These are phyloP conservation scores for Standfussiana lucernea DNA, from an alignment of 2,888 invertebrate genomes.

Conservation along the genomic window DNA sequence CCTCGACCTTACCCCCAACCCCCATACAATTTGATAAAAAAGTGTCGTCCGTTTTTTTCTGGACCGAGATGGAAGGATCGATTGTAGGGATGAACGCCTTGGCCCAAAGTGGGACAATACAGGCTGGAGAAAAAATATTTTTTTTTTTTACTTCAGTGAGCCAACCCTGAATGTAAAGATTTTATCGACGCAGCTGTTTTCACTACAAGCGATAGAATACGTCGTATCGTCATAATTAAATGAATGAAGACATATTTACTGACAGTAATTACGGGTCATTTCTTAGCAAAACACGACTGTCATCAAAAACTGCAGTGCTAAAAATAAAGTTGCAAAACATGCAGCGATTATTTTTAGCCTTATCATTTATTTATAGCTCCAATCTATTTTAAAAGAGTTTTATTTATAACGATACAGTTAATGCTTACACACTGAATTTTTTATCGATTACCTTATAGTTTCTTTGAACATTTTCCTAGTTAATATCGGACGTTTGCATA, in stretches of 20 bases:
- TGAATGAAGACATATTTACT: slow-evolving; percentile 14
- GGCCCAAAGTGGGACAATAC: background rate
- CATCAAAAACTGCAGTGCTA: background rate
- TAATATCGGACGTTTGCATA: background rate
- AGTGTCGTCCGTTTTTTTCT: background rate
- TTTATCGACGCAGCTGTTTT: slow-evolving; percentile 16
- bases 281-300: background rate
- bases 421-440: background rate
- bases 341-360: background rate
- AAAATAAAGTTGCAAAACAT: slow-evolving; percentile 11
- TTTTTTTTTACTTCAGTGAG: background rate
- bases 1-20: background rate
- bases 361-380: background rate
- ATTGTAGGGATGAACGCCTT: background rate
- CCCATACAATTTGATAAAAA: background rate
- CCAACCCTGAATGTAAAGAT: background rate
- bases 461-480: slow-evolving; percentile 17
- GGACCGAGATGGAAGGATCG: background rate
- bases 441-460: background rate
- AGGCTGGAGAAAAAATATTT: background rate
- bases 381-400: background rate
- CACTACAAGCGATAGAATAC: slow-evolving; percentile 15
- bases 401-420: background rate
- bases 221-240: background rate
- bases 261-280: background rate